Conservation (phyloP, 2,888 invertebrate species). For the Leptopilina drosophilae region DNA sequence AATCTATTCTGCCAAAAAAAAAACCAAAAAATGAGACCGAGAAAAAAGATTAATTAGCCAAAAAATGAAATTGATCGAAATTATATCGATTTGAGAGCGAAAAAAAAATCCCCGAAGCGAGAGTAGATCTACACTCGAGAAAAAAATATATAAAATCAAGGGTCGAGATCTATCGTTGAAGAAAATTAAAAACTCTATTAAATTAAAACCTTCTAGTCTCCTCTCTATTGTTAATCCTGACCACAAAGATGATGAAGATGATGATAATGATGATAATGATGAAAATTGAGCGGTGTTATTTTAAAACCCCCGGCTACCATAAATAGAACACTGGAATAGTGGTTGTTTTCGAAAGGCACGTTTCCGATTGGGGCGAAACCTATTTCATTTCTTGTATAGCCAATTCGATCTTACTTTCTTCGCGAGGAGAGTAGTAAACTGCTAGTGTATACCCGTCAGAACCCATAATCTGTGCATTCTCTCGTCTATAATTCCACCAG, state of each 20-base stretch:
- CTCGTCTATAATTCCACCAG: constrained; percentile 51
- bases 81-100: too few relatives aligned
- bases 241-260: background rate
- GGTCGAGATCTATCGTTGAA: background rate
- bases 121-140: too few relatives aligned
- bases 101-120: too few relatives aligned
- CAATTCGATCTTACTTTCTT: constrained; percentile 34
- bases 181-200: constrained; percentile 20
- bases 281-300: constrained; percentile 31
- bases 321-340: constrained; percentile 26
- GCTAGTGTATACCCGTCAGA: constrained; percentile 37
- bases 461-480: constrained; percentile 55
- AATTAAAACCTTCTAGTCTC: constrained; percentile 16
- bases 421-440: constrained; percentile 36
- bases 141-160: too few relatives aligned
- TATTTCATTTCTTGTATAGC: constrained; percentile 3
- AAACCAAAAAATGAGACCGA: too few relatives aligned
- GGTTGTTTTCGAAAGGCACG: constrained; percentile 10
- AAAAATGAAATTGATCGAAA: too few relatives aligned
- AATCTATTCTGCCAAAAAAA: too few relatives aligned
- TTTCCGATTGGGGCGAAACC: constrained; percentile 36
- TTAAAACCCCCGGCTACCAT: constrained; percentile 32
- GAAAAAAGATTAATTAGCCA: too few relatives aligned
- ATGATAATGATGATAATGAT: constrained; percentile 1
- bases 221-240: constrained; percentile 25